Percentiles rank a stretch among this genome's conserved stretches.
phyloP scores from a whole-genome alignment of 2,797 vertebrate genomes.

The Diplodus sargus region DNA sequence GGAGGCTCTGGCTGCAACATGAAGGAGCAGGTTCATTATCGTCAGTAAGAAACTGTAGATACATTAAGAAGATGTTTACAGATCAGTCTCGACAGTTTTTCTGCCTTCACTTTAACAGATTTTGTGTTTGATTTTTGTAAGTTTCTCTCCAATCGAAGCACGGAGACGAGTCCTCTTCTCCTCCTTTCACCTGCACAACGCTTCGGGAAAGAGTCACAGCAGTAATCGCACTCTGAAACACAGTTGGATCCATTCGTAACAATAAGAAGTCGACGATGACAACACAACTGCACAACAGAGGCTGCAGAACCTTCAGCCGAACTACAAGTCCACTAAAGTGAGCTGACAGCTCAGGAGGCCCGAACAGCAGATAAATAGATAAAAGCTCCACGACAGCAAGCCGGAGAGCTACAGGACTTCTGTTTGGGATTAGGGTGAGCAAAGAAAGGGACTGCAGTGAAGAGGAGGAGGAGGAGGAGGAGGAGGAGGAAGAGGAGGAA shows the following conservation, averaged over 20 bases:
- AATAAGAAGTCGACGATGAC: slow-evolving; percentile 44
- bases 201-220: slow-evolving; percentile 14
- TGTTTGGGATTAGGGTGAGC: slow-evolving; percentile 67
- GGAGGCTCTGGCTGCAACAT: neutral
- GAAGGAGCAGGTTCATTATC: neutral
- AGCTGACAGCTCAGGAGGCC: slow-evolving; percentile 62
- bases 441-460: slow-evolving; percentile 54
- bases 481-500: too few species aligned
- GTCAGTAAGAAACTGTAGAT: neutral
- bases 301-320: slow-evolving; percentile 47
- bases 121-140: neutral
- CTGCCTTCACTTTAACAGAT: neutral
- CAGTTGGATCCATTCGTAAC: slow-evolving; percentile 41
- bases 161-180: neutral
- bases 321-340: slow-evolving; percentile 57
- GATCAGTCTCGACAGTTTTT: neutral
- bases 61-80: neutral
- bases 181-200: neutral
- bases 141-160: neutral
- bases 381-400: slow-evolving; percentile 64
- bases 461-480: neutral
- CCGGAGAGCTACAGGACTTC: slow-evolving; percentile 69
- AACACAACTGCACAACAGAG: slow-evolving; percentile 26
- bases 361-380: slow-evolving; percentile 64
- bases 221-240: slow-evolving; percentile 27